phyloP scores from a whole-genome alignment of 2,888 invertebrate genomes.

The Hypsopygia costalis region DNA sequence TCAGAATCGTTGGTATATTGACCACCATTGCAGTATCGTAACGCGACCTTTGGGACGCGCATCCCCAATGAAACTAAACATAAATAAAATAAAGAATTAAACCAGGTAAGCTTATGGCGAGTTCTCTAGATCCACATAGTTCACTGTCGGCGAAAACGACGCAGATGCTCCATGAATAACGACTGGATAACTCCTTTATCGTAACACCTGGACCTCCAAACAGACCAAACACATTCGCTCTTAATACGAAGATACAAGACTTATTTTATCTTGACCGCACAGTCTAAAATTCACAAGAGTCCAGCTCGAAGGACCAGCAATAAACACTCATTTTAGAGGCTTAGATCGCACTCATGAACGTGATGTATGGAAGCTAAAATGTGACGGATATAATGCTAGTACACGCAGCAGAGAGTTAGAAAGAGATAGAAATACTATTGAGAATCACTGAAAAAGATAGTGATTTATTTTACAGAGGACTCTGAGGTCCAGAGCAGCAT shows the following conservation, averaged over 20 bases:
- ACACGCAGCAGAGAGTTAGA: conserved; percentile 37
- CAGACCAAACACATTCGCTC: conserved; percentile 22
- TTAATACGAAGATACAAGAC: conserved; percentile 39
- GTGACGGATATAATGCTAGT: conserved; percentile 46
- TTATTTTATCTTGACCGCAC: conserved; percentile 30
- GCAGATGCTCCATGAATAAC: conserved; percentile 54
- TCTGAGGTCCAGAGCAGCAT: conserved; percentile 6
- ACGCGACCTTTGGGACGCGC: not conserved
- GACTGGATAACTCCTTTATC: conserved; percentile 53
- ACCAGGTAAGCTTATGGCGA: conserved; percentile 17
- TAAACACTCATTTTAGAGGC: conserved; percentile 74
- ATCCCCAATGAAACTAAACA: not conserved
- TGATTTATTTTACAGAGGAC: conserved; percentile 17
- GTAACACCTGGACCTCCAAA: conserved; percentile 55
- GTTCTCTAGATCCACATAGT: conserved; percentile 43
- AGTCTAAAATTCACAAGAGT: conserved; percentile 33
- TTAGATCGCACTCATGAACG: conserved; percentile 55
- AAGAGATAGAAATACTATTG: conserved; percentile 34
- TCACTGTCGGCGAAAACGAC: conserved; percentile 34
- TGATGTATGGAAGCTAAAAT: conserved; percentile 61
- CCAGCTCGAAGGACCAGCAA: conserved; percentile 60
- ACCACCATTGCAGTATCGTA: not conserved
- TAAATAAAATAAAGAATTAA: conserved; percentile 14
- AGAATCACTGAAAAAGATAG: conserved; percentile 14
- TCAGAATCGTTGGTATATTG: not conserved